A percentile compares a stretch with the other conserved stretches of the same genome.
These are phyloP conservation scores for Furnarius figulus DNA, from an alignment of 2,113 vertebrate species.

Conservation along the genomic window DNA sequence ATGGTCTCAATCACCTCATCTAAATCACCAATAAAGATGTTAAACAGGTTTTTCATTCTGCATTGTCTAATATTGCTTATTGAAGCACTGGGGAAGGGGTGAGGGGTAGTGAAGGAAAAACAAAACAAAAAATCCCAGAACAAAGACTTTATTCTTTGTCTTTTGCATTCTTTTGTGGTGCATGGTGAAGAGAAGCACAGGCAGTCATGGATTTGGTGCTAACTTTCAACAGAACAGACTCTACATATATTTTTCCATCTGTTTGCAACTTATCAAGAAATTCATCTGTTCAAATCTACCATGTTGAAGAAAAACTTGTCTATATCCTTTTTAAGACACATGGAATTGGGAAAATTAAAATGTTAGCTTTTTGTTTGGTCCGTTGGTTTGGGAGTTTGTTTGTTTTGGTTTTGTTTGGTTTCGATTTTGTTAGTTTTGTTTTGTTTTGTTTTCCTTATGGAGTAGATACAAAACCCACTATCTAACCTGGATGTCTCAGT, in stretches of 20 bases:
- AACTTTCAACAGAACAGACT: neutral
- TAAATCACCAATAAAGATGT: too few relatives aligned
- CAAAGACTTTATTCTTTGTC: neutral
- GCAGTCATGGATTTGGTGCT: neutral
- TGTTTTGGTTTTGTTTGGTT: neutral
- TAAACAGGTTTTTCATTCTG: neutral
- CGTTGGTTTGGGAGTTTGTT: too few relatives aligned
- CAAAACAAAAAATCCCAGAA: neutral
- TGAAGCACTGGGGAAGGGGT: accelerated
- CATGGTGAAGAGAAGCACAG: neutral
- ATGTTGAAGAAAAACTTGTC: neutral
- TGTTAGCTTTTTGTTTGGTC: accelerated
- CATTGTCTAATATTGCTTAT: neutral
- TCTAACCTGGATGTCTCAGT: neutral
- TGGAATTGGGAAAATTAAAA: neutral
- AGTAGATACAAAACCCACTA: neutral
- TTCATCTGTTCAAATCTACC: neutral
- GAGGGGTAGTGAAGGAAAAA: neutral
- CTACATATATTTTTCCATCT: neutral
- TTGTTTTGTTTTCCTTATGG: neutral
- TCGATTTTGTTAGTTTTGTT: too few relatives aligned
- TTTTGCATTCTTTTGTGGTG: neutral
- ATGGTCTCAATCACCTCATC: too few relatives aligned
- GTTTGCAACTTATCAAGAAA: neutral
- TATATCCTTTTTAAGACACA: accelerated